Conservation (phyloP, 2,888 invertebrate genomes). For the Aspidapion aeneum region DNA sequence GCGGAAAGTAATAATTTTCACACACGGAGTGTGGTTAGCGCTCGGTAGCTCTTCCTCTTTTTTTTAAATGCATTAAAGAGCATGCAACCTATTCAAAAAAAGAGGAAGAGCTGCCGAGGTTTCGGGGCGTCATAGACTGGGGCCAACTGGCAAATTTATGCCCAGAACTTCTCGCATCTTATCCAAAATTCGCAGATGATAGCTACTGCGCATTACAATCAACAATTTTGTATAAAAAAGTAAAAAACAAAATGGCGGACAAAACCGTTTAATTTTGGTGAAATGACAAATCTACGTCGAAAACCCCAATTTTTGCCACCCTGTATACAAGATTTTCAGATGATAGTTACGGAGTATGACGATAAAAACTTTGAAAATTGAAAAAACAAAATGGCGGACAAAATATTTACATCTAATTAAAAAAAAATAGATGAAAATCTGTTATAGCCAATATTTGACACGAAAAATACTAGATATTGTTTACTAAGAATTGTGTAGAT, state of each 20-base stretch:
- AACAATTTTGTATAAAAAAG: not conserved
- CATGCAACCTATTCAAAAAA: too few species aligned
- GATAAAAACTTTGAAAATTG: not conserved
- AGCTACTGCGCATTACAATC: not conserved
- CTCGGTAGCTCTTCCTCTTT: too few species aligned
- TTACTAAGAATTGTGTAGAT: too few species aligned
- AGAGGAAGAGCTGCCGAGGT: too few species aligned
- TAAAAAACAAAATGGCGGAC: not conserved
- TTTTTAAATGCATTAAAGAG: too few species aligned
- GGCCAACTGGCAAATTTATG: not conserved
- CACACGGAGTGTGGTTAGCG: too few species aligned
- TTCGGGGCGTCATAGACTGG: not conserved
- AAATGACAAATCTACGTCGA: not conserved
- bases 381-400: not conserved
- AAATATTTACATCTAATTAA: not conserved
- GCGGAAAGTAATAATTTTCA: too few species aligned
- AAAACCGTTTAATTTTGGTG: not conserved
- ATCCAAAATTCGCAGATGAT: not conserved
- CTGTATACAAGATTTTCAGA: too few species aligned
- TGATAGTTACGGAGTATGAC: not conserved
- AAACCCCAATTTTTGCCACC: not conserved
- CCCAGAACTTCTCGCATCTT: not conserved
- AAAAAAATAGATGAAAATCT: not conserved
- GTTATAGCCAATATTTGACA: too few species aligned
- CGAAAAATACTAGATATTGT: too few species aligned